Evolutionary conservation across 2,888 invertebrate species (phyloP).

Genomic region (Polylopha cassiicola): DNA sequence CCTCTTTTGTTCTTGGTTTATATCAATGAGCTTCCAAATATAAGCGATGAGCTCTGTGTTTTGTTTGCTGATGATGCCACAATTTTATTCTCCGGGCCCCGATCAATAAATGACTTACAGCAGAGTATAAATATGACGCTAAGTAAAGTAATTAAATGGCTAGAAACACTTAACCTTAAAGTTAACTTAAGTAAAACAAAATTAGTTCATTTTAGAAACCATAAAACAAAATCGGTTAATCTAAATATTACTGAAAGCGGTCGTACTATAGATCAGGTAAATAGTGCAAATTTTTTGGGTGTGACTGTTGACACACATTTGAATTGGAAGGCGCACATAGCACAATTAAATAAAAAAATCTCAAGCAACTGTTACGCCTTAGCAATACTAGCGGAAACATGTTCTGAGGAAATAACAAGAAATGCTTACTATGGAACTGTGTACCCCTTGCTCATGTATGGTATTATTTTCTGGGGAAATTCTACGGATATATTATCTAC

Average conservation of each 20-base stretch:
- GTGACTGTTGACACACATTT: not conserved
- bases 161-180: not conserved
- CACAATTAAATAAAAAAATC: not conserved
- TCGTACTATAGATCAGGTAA: not conserved
- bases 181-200: not conserved
- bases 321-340: not conserved
- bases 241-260: not conserved
- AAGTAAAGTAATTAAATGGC: not conserved
- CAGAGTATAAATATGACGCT: not conserved
- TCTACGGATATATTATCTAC: not conserved
- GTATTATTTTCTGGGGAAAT: not conserved
- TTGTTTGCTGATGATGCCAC: slow-evolving; percentile 4
- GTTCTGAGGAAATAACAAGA: not conserved
- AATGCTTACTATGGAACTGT: not conserved
- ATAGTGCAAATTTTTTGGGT: not conserved
- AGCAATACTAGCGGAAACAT: not conserved
- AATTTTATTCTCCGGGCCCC: not conserved
- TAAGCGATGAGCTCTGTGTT: not conserved
- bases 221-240: not conserved
- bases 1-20: slow-evolving; percentile 1
- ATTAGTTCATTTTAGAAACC: not conserved
- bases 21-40: not conserved
- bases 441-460: not conserved
- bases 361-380: not conserved
- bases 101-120: not conserved